phyloP scores from a whole-genome alignment of 1,140 invertebrate species.

The Saccostrea echinata region DNA sequence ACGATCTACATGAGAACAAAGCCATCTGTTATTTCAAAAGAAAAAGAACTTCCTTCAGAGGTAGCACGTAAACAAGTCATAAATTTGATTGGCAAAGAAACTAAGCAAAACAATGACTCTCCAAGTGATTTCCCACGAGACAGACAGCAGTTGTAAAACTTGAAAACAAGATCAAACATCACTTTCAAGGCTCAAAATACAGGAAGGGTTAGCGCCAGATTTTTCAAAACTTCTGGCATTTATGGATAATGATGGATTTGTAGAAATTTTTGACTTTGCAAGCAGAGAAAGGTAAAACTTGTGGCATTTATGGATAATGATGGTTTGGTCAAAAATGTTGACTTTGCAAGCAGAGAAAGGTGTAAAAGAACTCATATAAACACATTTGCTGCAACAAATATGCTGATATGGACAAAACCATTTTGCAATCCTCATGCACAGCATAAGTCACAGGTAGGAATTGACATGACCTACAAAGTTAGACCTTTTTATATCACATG shows the following conservation, averaged over 20 bases:
- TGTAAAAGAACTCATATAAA: constrained; percentile 51
- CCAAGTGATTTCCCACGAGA: constrained; percentile 47
- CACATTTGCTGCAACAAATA: constrained; percentile 48
- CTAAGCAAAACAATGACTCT: constrained; percentile 21
- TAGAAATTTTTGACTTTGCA: no score
- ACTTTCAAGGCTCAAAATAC: no score
- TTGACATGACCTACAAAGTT: constrained; percentile 59
- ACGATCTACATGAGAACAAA: neutral
- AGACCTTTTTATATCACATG: constrained; percentile 56
- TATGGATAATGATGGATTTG: no score
- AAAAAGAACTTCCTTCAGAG: constrained; percentile 1
- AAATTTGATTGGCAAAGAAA: constrained; percentile 28
- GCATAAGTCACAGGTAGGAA: no score
- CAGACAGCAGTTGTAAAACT: no score
- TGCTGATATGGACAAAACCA: constrained; percentile 51
- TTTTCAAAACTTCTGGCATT: no score
- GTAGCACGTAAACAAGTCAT: neutral
- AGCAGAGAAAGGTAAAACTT: no score
- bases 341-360: constrained; percentile 44
- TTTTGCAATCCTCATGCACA: no score
- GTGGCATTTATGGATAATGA: constrained; percentile 52
- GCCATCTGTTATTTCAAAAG: no score
- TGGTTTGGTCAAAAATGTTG: constrained; percentile 46
- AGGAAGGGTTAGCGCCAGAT: no score
- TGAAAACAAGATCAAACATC: no score